Evolutionary conservation across 2,797 vertebrate species (phyloP).

Genomic region (Microchirus variegatus): DNA sequence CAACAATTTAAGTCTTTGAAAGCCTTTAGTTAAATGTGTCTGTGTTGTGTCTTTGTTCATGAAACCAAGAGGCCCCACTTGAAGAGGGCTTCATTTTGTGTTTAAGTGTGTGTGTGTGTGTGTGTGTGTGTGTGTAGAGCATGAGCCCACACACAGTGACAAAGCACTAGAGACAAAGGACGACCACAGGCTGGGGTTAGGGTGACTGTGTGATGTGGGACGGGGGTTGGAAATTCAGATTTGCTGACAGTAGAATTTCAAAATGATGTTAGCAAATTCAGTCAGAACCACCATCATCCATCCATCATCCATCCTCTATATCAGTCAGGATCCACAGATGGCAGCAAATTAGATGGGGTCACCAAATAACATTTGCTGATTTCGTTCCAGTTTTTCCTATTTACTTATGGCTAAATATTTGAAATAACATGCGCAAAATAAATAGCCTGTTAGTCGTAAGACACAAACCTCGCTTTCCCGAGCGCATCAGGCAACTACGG

Average conservation of each 20-base stretch:
- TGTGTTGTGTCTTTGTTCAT: background rate
- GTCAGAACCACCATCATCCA: too few species aligned
- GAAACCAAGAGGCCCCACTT: background rate
- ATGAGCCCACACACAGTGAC: conserved; percentile 13
- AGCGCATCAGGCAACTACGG: too few species aligned
- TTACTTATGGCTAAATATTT: too few species aligned
- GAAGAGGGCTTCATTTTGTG: conserved; percentile 7
- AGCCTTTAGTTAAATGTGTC: conserved; percentile 1
- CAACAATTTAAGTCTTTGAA: background rate
- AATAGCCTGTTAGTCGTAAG: too few species aligned
- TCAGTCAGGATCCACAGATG: too few species aligned
- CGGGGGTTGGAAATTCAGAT: background rate
- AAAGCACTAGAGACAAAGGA: background rate
- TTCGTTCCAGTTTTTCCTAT: too few species aligned
- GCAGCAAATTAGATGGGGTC: too few species aligned
- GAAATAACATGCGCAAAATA: too few species aligned
- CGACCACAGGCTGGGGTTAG: background rate
- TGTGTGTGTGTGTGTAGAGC: conserved; percentile 2
- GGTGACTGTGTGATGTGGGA: background rate
- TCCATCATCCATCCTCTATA: too few species aligned
- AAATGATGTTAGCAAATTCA: background rate
- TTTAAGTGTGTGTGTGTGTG: background rate
- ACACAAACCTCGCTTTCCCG: too few species aligned
- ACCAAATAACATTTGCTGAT: too few species aligned
- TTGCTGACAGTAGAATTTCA: conserved; percentile 5